Evolutionary conservation across 2,888 invertebrate species (phyloP).

Genomic region (Agapostemon virescens): DNA sequence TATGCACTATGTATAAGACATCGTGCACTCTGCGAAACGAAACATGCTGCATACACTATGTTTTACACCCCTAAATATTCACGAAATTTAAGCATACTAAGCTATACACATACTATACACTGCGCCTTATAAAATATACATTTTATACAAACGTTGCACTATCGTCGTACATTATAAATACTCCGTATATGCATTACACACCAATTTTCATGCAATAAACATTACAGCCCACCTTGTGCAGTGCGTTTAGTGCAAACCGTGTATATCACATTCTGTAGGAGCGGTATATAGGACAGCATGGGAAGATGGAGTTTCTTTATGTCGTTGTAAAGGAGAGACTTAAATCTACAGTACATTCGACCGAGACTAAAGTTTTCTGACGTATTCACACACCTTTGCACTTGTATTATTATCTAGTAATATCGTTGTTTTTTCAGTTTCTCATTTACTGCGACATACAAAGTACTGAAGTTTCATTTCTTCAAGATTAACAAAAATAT

Average conservation of each 20-base stretch:
- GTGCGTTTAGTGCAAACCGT: neutral
- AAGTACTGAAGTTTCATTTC: too few relatives aligned
- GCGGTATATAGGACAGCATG: too few relatives aligned
- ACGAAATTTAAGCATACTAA: neutral
- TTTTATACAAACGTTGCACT: neutral
- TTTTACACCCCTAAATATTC: neutral
- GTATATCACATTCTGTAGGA: neutral
- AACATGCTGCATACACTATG: neutral
- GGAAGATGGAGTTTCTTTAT: too few relatives aligned
- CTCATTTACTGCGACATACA: too few relatives aligned
- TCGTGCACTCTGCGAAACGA: neutral
- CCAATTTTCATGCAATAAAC: neutral
- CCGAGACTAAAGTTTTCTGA: too few relatives aligned
- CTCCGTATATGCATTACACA: neutral
- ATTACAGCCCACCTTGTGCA: neutral
- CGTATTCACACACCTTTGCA: too few relatives aligned
- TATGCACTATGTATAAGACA: neutral
- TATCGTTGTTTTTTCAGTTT: too few relatives aligned
- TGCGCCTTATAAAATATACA: neutral
- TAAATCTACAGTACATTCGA: too few relatives aligned
- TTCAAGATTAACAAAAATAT: too few relatives aligned
- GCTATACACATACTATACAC: neutral
- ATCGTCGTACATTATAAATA: neutral
- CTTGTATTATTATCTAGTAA: too few relatives aligned
- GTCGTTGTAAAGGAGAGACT: too few relatives aligned